phyloP scores from a whole-genome alignment of 2,797 vertebrate species.

The Chiropotes sagulatus region DNA sequence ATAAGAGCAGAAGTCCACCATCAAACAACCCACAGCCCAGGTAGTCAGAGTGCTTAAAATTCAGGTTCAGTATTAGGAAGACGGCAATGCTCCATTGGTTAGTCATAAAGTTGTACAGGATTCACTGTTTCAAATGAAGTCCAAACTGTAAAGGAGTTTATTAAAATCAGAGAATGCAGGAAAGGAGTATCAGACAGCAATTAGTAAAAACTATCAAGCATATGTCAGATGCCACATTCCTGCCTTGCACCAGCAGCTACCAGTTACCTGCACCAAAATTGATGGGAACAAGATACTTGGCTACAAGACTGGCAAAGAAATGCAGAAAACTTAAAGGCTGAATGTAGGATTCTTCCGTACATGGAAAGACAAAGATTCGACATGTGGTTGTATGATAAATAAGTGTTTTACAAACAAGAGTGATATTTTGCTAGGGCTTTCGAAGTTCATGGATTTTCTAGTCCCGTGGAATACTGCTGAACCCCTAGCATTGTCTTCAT shows the following conservation, averaged over 20 bases:
- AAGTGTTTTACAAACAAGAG: slow-evolving; percentile 84
- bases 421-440: slow-evolving; percentile 86
- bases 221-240: slow-evolving; percentile 98
- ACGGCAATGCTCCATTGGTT: background rate
- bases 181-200: slow-evolving; percentile 95
- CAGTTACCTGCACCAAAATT: slow-evolving; percentile 96
- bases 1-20: background rate
- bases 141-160: slow-evolving; percentile 95
- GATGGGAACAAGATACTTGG: slow-evolving; percentile 99
- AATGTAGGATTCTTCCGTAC: slow-evolving; percentile 61
- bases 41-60: background rate
- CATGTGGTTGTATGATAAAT: slow-evolving; percentile 82
- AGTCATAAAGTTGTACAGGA: background rate
- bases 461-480: slow-evolving; percentile 81
- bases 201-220: slow-evolving; percentile 97
- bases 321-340: slow-evolving; percentile 92
- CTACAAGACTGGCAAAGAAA: slow-evolving; percentile 98
- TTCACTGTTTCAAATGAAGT: slow-evolving; percentile 85
- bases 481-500: slow-evolving; percentile 79
- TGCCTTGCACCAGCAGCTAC: slow-evolving; percentile 96
- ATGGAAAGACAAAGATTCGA: slow-evolving; percentile 73
- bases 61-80: background rate
- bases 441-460: slow-evolving; percentile 86
- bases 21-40: background rate
- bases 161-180: slow-evolving; percentile 94